These are phyloP conservation scores for Zaprionus inermis DNA, from an alignment of 1,140 invertebrate genomes.

Conservation along the genomic window DNA sequence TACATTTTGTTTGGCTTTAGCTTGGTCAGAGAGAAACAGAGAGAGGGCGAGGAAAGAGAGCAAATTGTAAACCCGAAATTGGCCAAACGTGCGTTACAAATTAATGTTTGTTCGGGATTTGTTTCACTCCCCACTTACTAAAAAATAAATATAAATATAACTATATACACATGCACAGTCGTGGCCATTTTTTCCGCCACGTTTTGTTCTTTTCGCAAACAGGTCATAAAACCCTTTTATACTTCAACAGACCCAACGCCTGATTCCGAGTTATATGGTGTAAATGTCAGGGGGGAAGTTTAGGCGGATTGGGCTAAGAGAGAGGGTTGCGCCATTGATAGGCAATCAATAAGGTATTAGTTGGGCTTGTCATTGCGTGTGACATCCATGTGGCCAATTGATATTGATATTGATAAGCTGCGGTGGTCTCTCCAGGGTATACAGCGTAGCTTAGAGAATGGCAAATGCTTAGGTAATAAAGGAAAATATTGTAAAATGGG, in stretches of 20 bases:
- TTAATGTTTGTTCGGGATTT: constrained; percentile 81
- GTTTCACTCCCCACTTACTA: constrained; percentile 32
- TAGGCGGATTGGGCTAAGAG: background rate
- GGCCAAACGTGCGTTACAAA: constrained; percentile 81
- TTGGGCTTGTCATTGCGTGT: constrained; percentile 71
- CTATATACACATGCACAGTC: constrained; percentile 32
- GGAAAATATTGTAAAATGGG: background rate
- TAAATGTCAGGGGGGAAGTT: constrained; percentile 47
- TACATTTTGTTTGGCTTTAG: constrained; percentile 62
- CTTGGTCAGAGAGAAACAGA: constrained; percentile 54
- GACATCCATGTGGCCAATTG: constrained; percentile 66
- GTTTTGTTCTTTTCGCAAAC: constrained; percentile 56
- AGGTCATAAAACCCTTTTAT: constrained; percentile 80
- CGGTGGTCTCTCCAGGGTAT: background rate
- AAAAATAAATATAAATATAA: constrained; percentile 26
- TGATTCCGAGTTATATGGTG: constrained; percentile 79
- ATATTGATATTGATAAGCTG: constrained; percentile 66
- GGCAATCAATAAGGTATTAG: constrained; percentile 78
- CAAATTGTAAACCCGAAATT: constrained; percentile 77
- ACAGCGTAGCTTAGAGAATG: background rate
- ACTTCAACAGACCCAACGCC: constrained; percentile 68
- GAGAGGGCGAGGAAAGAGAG: constrained; percentile 12
- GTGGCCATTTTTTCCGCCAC: constrained; percentile 30
- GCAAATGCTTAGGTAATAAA: too few species aligned
- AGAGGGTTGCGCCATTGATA: constrained; percentile 58